Percentiles rank a stretch among this genome's conserved stretches.
Evolutionary conservation across 1,140 invertebrate species (phyloP).

Genomic region (Drosophila orena): DNA sequence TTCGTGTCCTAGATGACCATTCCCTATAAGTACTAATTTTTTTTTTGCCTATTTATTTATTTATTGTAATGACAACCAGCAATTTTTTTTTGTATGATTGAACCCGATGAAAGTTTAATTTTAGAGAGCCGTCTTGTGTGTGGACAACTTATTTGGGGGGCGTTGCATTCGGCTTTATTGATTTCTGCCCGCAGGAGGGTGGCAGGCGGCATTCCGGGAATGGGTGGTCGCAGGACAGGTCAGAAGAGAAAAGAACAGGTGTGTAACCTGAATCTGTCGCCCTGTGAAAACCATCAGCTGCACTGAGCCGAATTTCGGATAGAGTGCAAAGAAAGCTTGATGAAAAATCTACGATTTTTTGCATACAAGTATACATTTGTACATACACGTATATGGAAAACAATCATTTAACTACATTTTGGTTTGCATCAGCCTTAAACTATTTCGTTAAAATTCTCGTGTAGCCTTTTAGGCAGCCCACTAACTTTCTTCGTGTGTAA

Average conservation of each 20-base stretch:
- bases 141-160: conserved; percentile 15
- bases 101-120: conserved; percentile 20
- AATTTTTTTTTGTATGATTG: conserved; percentile 23
- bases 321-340: background rate
- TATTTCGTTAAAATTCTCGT: too few species aligned
- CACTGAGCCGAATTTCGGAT: conserved; percentile 3
- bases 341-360: too few species aligned
- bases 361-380: too few species aligned
- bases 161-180: conserved; percentile 16
- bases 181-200: background rate
- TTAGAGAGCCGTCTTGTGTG: conserved; percentile 5
- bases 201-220: background rate
- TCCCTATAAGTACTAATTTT: conserved; percentile 30
- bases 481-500: background rate
- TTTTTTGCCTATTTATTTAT: conserved; percentile 69
- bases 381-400: too few species aligned
- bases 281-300: conserved; percentile 1
- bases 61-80: conserved; percentile 44
- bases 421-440: too few species aligned
- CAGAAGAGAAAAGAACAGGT: conserved; percentile 56
- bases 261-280: conserved; percentile 62
- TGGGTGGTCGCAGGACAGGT: conserved; percentile 14
- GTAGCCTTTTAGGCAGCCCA: too few species aligned
- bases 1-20: conserved; percentile 47
- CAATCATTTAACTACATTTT: too few species aligned